These are phyloP conservation scores for Rhopilema esculentum DNA, from an alignment of 30 jellyfish, hydroid and myxozoan genomes.

Conservation along the genomic window DNA sequence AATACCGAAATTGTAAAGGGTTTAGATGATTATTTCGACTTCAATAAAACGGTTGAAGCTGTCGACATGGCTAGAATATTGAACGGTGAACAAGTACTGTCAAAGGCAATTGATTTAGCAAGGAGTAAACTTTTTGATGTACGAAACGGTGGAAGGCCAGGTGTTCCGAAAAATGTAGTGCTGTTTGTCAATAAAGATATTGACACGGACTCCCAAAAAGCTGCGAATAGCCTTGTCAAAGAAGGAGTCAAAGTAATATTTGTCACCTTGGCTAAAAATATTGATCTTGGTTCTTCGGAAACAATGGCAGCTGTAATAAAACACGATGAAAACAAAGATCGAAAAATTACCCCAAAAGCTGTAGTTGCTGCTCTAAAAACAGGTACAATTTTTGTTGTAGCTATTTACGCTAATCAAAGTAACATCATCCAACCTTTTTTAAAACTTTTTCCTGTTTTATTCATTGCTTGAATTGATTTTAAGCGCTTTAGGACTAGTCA, in stretches of 20 bases:
- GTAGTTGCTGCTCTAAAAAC: background rate
- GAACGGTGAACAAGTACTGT: conserved; percentile 33
- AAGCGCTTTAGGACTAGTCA: too few relatives aligned
- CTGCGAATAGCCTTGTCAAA: background rate
- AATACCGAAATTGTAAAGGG: conserved; percentile 43
- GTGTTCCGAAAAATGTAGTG: conserved; percentile 61
- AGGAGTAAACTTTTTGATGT: conserved; percentile 23
- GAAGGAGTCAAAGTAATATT: conserved; percentile 48
- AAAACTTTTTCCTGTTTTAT: too few relatives aligned
- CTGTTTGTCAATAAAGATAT: conserved; percentile 46
- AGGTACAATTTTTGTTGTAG: background rate
- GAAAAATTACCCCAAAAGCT: background rate
- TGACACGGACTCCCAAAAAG: background rate
- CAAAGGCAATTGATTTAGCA: conserved; percentile 40
- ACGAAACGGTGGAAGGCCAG: conserved; percentile 54
- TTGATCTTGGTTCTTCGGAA: background rate
- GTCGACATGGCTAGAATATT: too few relatives aligned
- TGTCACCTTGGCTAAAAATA: conserved; percentile 4
- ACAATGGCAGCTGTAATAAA: background rate
- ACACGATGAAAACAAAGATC: background rate
- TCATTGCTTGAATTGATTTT: too few relatives aligned
- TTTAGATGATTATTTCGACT: background rate
- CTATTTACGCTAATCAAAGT: background rate
- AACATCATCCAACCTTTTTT: too few relatives aligned
- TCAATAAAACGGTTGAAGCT: background rate